Percentiles rank a stretch among this genome's conserved stretches.
Conservation (phyloP, 2,113 vertebrate species). For the Rhinoptilus africanus region DNA sequence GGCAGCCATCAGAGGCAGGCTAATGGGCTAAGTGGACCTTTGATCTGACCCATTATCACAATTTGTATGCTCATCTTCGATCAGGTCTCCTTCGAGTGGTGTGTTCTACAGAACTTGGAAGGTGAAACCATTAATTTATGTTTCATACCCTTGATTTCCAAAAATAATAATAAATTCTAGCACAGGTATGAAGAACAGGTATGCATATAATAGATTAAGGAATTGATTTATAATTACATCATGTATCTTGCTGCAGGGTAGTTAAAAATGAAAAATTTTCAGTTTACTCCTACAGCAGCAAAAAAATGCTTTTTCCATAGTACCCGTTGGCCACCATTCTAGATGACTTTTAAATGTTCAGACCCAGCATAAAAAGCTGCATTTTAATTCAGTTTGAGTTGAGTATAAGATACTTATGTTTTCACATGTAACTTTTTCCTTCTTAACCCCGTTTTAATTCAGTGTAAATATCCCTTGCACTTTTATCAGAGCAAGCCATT, state of each 20-base stretch:
- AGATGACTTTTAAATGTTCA: background rate
- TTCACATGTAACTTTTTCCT: background rate
- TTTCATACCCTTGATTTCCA: background rate
- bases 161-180: background rate
- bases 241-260: background rate
- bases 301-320: background rate
- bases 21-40: background rate
- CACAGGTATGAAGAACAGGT: background rate
- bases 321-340: background rate
- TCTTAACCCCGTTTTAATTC: background rate
- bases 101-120: background rate
- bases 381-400: background rate
- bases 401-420: background rate
- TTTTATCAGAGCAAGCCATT: background rate
- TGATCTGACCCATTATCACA: background rate
- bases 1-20: background rate
- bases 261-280: background rate
- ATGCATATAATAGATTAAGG: background rate
- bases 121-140: background rate
- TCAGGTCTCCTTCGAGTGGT: background rate
- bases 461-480: background rate
- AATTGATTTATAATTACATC: background rate
- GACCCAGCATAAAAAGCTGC: background rate
- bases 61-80: background rate
- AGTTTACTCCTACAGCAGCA: background rate